Base-by-base conservation (phyloP, 2,888 invertebrate species). In the Carpatolechia fugitivella region DNA sequence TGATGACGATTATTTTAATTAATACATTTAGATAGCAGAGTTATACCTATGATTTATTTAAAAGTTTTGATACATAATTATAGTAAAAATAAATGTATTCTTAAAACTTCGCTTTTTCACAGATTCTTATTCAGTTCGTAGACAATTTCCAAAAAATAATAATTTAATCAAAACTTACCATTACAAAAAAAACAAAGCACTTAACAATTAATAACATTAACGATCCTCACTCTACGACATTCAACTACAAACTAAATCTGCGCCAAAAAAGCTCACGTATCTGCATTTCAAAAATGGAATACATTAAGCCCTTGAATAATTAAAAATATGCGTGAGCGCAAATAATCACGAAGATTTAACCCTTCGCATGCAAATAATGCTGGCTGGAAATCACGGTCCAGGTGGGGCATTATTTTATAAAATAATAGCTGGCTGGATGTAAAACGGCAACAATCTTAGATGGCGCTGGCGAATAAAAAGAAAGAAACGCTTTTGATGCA, bases 221-320 rank as follows among this genome's bases (percentile, higher is more conserved):
- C 53, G 71, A 66, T 75, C 74, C 74, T 68, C 83, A 70, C 89
- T 73, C 83, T 54, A 74, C 82, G 63, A 74, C 75, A 74, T 62
- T 71, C 81, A 69, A 78, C 70, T 68, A 67, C 67, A 72, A 66
- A 89, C 89, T 89, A 87, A 81, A 65, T 74, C 65, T 65, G 64
- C 64, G 62, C 62, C 59, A 65, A 64, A 69, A 73, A 75, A 78
- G 80, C 74, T 74, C 74, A 74, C 76, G 72, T 69, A 71, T 81
- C 75, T 74, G 72, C 69, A 74, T 78, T 82, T 77, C 66, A 72
- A 74, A 78, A 78, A 72, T 64, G 66, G 86, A 80, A 87, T 82
- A 87, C 72, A 85, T 88, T 87, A 83, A 72, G 87, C 89, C 90
- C 90, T 83, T 87, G 87, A 83, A 90, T 87, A 90, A 90, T 90